phyloP scores from a whole-genome alignment of 2,113 vertebrate genomes.

The Bufo bufo region DNA sequence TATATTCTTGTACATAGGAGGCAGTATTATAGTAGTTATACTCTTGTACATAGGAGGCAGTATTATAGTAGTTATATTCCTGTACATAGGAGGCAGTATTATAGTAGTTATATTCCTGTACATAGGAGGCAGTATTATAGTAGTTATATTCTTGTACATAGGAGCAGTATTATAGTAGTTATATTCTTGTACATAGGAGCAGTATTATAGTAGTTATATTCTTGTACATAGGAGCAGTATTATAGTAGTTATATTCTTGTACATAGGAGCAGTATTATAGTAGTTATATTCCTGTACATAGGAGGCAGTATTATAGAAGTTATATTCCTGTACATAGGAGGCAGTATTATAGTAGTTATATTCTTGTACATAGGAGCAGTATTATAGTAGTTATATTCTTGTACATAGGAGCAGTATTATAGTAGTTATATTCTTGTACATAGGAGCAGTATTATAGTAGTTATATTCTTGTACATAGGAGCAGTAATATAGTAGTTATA shows the following conservation, averaged over 20 bases:
- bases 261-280: too few species aligned
- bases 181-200: neutral
- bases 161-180: neutral
- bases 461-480: neutral
- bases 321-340: neutral
- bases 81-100: too few species aligned
- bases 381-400: constrained; percentile 8
- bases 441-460: constrained; percentile 11
- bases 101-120: neutral
- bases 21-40: constrained; percentile 7
- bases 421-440: constrained; percentile 8
- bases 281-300: neutral
- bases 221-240: neutral
- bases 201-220: constrained; percentile 6
- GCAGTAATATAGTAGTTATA: constrained; percentile 16
- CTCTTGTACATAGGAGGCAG: constrained; percentile 8
- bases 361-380: constrained; percentile 1
- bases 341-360: constrained; percentile 17
- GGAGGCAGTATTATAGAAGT: constrained; percentile 4
- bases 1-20: neutral
- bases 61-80: constrained; percentile 13
- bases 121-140: constrained; percentile 1
- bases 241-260: neutral
- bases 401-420: neutral
- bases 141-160: constrained; percentile 8